phyloP scores from a whole-genome alignment of 2,888 invertebrate species.

The Neoaliturus tenellus region DNA sequence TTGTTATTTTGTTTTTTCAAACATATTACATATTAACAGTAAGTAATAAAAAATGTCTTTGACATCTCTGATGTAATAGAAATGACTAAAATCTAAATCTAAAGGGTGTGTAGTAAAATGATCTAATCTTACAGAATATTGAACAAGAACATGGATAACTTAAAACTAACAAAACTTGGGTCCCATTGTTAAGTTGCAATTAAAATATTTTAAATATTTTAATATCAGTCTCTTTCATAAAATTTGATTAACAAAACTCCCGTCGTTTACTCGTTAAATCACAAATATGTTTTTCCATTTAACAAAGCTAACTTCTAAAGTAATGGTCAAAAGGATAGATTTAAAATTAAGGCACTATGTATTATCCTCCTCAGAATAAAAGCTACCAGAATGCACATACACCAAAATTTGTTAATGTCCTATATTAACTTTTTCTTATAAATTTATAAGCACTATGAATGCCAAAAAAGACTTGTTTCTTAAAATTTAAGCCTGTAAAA shows the following conservation, averaged over 20 bases:
- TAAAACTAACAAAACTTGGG: neutral
- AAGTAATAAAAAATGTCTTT: neutral
- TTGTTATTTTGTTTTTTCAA: neutral
- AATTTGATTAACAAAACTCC: neutral
- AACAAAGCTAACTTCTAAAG: neutral
- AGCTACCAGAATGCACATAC: slow-evolving; percentile 19
- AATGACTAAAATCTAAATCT: neutral
- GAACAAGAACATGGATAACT: neutral
- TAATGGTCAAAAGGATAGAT: neutral
- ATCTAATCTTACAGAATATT: neutral
- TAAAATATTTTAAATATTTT: neutral
- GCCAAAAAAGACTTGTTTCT: no score
- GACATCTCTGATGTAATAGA: neutral
- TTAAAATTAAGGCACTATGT: neutral
- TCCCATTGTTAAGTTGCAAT: neutral
- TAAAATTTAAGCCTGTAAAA: no score
- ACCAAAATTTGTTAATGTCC: no score
- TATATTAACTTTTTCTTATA: no score
- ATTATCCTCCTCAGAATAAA: slow-evolving; percentile 19
- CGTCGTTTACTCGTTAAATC: neutral
- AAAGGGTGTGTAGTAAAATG: neutral
- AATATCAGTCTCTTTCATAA: neutral
- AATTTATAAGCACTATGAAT: no score
- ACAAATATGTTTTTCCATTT: neutral
- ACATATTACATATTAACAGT: neutral